Conservation (phyloP, 2,888 invertebrate genomes). For the Neoaliturus tenellus region DNA sequence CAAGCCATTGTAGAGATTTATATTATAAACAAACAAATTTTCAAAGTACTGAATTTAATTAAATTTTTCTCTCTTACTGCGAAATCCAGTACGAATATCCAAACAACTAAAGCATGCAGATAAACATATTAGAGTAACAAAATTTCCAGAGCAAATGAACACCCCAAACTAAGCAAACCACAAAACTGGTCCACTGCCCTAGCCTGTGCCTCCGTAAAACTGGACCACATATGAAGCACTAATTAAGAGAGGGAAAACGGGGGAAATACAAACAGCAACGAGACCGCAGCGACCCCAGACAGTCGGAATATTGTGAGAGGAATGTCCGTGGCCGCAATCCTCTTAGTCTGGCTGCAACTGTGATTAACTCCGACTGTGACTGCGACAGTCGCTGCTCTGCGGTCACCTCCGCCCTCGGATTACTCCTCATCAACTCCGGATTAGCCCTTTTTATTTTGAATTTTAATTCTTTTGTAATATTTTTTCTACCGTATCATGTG, state of each 20-base stretch:
- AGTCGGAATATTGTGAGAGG: neutral
- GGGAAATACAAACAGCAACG: conserved; percentile 3
- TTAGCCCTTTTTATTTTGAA: neutral
- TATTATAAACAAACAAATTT: too few species aligned
- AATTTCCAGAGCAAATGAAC: neutral
- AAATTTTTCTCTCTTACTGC: too few species aligned
- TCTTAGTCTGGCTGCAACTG: neutral
- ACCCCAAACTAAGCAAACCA: neutral
- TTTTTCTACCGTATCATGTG: too few species aligned
- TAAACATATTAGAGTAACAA: neutral
- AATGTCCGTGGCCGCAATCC: neutral
- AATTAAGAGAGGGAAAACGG: neutral
- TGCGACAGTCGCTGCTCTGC: neutral
- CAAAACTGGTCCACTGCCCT: conserved; percentile 20
- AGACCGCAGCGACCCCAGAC: conserved; percentile 13
- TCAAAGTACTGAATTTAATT: too few species aligned
- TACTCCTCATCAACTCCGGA: neutral
- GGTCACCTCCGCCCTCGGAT: neutral
- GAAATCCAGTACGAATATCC: too few species aligned
- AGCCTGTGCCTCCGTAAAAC: neutral
- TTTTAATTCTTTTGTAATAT: conserved; percentile 2
- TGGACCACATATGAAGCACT: neutral
- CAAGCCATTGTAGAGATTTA: too few species aligned
- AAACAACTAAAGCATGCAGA: neutral
- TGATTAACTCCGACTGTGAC: neutral